Evolutionary conservation across 2,888 invertebrate genomes (phyloP), one percentile per base, ranked within the genome.

Genomic region (Ectobius pallidus): DNA sequence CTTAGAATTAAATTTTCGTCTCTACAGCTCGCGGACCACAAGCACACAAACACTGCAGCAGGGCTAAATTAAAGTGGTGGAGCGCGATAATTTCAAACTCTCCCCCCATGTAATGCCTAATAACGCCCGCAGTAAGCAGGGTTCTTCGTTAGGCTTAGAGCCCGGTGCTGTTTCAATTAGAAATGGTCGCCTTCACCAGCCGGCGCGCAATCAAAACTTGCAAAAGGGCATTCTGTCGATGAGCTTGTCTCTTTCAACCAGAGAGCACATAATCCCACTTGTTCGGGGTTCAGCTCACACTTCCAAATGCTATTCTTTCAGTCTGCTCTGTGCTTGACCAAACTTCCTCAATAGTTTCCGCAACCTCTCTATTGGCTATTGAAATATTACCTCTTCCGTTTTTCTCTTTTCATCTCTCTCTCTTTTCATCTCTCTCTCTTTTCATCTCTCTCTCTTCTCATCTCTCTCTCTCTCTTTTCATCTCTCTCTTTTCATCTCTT

Each of bases 31-130:
- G 18, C 4, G 20, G 18, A 49, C 49, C 20, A 20, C 11, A 49
- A 7, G 18, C 9, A n/a, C n/a, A n/a, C n/a, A n/a, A n/a, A n/a
- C n/a, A n/a, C 49, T 18, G 11, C 18, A 49, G 49, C 1, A 3
- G 49, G 49, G 49, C 22, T 20, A 49, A 4, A 20, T 49, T 49
- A 49, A 49, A 49, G 22, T 18, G 49, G 49, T 18, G 22, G 49
- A 20, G 20, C 49, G 11, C 49, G 49, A 49, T 49, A 49, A 49
- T 49, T 49, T 49, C 49, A 49, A 49, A 49, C 49, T 49, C 22
- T 20, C 18, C n/a, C 2, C 6, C 62, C 55, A 14, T 18, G n/a
- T 62, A 62, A 62, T 32, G 39, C 39, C 4, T 39, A 62, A 39
- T 62, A 62, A 62, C 39, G 22, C 39, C 20, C 4, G 9, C 32